Evolutionary conservation across 2,888 invertebrate genomes (phyloP), one percentile per base, ranked within the genome.

Genomic region (Phalera bucephala): DNA sequence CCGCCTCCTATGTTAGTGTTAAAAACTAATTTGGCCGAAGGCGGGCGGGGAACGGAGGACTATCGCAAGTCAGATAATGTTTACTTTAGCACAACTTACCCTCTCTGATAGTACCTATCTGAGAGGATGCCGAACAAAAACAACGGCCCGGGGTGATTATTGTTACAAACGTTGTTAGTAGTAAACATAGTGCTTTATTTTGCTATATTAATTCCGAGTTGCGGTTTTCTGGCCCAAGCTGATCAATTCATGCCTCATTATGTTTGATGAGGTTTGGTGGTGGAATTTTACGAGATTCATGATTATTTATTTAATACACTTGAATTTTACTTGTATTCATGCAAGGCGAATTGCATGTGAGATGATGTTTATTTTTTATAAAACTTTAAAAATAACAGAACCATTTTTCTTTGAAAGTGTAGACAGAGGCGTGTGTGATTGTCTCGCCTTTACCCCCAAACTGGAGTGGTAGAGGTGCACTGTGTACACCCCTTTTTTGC

Each of bases 141-240:
- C 80, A 82, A 71, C 57, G 52, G 54, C 74, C 72, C 40, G 43
- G 49, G 64, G 73, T 71, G 72, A 66, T 77, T 80, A 76, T 80
- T 81, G n/a, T 14, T 27, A 27, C 27, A 9, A 27, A 27, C 14
- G 13, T 14, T 27, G 13, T 14, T 27, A 21, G n/a, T n/a, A n/a
- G 14, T 27, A 9, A n/a, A n/a, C n/a, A n/a, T n/a, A n/a, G n/a
- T n/a, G 3, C 8, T 51, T 37, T 46, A 46, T 43, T 46, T 52
- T 57, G 60, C 65, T 63, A 64, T 75, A 74, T 73, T 77, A 78
- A 79, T 78, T 74, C 73, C 60, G 59, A 62, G 64, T 59, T 67
- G 65, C 48, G 72, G 73, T 68, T 74, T 67, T 64, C 52, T 50
- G 65, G 53, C 54, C 55, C 45, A 64, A 64, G 49, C 57, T 53